These are phyloP conservation scores for Lampris incognitus DNA, from an alignment of 2,113 vertebrate species.

Conservation along the genomic window DNA sequence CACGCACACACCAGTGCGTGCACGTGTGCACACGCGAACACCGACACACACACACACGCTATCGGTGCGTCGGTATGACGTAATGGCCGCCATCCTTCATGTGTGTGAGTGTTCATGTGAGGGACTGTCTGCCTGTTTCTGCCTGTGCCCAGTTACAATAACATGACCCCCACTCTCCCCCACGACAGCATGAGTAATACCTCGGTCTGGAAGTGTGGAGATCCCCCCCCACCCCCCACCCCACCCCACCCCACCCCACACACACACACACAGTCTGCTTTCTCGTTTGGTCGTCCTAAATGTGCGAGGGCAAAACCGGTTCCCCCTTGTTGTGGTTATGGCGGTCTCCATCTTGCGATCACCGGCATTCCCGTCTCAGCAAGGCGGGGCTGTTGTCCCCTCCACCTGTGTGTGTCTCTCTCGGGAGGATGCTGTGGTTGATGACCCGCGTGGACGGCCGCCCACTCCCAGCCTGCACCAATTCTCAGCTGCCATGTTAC, in stretches of 20 bases:
- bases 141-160: constrained; percentile 62
- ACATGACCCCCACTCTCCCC: constrained; percentile 57
- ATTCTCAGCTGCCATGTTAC: constrained; percentile 50
- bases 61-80: constrained; percentile 60
- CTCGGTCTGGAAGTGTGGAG: constrained; percentile 14
- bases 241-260: constrained; percentile 8
- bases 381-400: neutral
- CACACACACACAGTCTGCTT: constrained; percentile 1
- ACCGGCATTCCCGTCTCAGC: constrained; percentile 13
- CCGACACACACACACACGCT: constrained; percentile 28
- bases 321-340: neutral
- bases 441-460: constrained; percentile 22
- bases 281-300: constrained; percentile 25
- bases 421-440: neutral
- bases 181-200: constrained; percentile 62
- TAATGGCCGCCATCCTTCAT: constrained; percentile 62
- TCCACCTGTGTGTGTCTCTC: neutral
- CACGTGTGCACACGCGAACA: constrained; percentile 23
- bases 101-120: constrained; percentile 50
- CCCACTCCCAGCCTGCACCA: constrained; percentile 33
- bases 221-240: constrained; percentile 12
- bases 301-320: constrained; percentile 38
- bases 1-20: constrained; percentile 11
- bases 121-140: constrained; percentile 48
- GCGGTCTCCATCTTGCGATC: constrained; percentile 28